Evolutionary conservation across 1,140 invertebrate genomes (phyloP).

Genomic region (Alviniconcha marisindica): DNA sequence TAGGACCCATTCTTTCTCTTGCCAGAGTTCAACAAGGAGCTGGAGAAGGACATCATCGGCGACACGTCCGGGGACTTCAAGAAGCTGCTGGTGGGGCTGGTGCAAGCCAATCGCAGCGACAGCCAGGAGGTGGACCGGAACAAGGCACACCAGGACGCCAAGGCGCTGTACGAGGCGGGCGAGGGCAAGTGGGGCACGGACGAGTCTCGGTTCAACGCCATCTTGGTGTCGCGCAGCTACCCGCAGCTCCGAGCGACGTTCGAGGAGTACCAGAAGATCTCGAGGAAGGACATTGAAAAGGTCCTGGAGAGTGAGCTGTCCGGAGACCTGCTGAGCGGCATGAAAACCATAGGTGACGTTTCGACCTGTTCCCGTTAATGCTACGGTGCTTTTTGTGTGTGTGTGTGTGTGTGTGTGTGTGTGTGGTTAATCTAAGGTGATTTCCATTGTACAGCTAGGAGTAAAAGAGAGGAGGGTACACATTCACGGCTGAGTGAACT

Average conservation of each 20-base stretch:
- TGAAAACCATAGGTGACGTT: constrained; percentile 73
- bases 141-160: constrained; percentile 73
- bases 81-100: constrained; percentile 85
- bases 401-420: too few relatives aligned
- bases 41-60: constrained; percentile 93
- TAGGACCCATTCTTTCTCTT: too few relatives aligned
- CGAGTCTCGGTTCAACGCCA: constrained; percentile 76
- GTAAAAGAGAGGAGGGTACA: too few relatives aligned
- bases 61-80: constrained; percentile 97
- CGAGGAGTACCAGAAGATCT: constrained; percentile 73
- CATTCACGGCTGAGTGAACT: too few relatives aligned
- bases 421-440: too few relatives aligned
- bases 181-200: constrained; percentile 78
- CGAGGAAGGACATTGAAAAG: constrained; percentile 74
- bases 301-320: constrained; percentile 75
- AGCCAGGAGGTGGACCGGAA: constrained; percentile 62
- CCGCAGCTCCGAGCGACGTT: constrained; percentile 75
- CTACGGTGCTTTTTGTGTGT: too few relatives aligned
- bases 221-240: constrained; percentile 71
- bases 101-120: constrained; percentile 72
- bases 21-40: constrained; percentile 88
- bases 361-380: too few relatives aligned
- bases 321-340: constrained; percentile 73
- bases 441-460: too few relatives aligned
- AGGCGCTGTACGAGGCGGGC: constrained; percentile 75